Evolutionary conservation across 2,113 vertebrate species (phyloP).

Genomic region (Campylomormyrus numenius): DNA sequence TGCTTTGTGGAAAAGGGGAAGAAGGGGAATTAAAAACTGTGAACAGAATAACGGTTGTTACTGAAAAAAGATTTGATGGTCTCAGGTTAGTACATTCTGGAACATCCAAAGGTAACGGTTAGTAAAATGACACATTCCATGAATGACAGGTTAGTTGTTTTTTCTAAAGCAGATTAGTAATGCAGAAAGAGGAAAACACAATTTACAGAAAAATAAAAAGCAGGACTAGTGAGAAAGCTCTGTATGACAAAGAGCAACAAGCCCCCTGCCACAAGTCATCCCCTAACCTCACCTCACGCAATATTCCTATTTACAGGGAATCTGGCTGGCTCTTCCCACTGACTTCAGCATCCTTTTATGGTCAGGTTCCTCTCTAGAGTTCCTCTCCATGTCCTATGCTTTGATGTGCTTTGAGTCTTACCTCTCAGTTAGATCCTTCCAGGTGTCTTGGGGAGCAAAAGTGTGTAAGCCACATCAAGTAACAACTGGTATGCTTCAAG

Average conservation of each 20-base stretch:
- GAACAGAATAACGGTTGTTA: constrained; percentile 99
- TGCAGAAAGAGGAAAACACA: constrained; percentile 97
- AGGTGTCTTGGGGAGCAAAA: background rate
- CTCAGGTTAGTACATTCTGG: constrained; percentile 94
- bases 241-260: constrained; percentile 32
- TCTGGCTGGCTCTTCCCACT: background rate
- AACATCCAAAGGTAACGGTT: constrained; percentile 92
- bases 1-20: constrained; percentile 99
- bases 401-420: background rate
- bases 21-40: constrained; percentile 99
- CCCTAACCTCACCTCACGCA: background rate
- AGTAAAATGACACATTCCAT: constrained; percentile 99
- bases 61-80: constrained; percentile 92
- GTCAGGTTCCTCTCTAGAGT: background rate
- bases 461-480: background rate
- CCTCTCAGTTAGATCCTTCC: background rate
- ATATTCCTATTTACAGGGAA: background rate
- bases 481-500: background rate
- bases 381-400: background rate
- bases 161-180: constrained; percentile 98
- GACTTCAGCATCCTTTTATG: background rate
- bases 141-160: constrained; percentile 98
- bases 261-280: background rate
- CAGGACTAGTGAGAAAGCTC: constrained; percentile 81
- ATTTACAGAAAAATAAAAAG: constrained; percentile 86